Base-by-base conservation (phyloP, 2,797 vertebrate species). In the Lerista edwardsae region DNA sequence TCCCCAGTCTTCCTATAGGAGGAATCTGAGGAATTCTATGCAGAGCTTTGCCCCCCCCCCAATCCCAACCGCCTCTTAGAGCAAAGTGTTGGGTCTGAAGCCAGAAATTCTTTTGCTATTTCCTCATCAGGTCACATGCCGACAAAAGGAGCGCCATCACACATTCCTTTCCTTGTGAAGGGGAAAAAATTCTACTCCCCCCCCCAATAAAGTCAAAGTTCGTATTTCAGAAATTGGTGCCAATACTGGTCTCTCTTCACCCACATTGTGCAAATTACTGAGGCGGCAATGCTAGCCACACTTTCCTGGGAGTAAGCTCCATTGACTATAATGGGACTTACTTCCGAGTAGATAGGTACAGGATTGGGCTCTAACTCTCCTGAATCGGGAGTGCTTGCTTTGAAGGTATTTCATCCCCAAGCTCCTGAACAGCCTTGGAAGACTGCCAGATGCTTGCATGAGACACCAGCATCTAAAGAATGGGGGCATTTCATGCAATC, bases 91-190 rank as follows among this genome's bases (percentile, higher is more conserved):
- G 84, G 86, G 90, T 96, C 95, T 94, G 90, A 89, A 90, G 93
- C 93, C 93, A 95, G 92, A 95, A 95, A 96, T 96, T 96, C 94
- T 93, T 96, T 95, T 93, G 91, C 93, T 86, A 86, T 95, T 95
- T 95, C 94, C 93, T 96, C 94, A 96, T 86, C 65, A n/a, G 71
- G 75, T 93, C 94, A 94, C 90, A 91, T 93, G 94, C 89, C 88
- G 81, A 88, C 41, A 87, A 51, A 39, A 81, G 79, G 84, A 51
- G 73, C 9, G 73, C 79, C 84, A 77, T 62, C 31, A 44, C 11
- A 27, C 79, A 82, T 72, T 72, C 69, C 23, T 62, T 72, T n/a
- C 44, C 41, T 44, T 39, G 14, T 5, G 64, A 67, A 19, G 29
- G 34, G 29, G 21, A n/a, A 61, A 9, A 44, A 51, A 65, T 41